Percentiles rank a stretch among this genome's conserved stretches.
Conservation (phyloP, 2,113 vertebrate genomes). For the Pygoscelis antarcticus region DNA sequence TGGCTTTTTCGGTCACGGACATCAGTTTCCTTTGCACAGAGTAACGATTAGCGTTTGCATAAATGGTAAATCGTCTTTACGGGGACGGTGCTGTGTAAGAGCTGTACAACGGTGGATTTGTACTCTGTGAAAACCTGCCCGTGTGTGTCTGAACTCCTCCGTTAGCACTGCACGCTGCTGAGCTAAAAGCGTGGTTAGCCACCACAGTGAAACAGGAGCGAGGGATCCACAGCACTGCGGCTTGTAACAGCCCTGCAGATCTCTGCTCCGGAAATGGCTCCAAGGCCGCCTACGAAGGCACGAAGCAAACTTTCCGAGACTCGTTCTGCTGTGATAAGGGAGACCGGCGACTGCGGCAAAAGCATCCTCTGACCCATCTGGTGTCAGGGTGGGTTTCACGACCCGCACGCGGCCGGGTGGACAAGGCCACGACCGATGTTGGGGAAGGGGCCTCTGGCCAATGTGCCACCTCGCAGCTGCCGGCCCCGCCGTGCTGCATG, state of each 20-base stretch:
- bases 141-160: not conserved
- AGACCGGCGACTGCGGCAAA: fast-evolving
- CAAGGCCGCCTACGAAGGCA: not conserved
- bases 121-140: not conserved
- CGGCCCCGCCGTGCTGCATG: not conserved
- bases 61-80: not conserved
- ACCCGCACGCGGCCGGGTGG: fast-evolving
- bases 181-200: not conserved
- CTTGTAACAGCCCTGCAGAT: too few relatives aligned
- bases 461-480: not conserved
- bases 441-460: not conserved
- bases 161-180: not conserved
- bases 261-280: not conserved
- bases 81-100: not conserved
- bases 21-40: not conserved
- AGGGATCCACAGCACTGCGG: not conserved
- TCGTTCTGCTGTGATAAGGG: not conserved
- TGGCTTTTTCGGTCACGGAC: not conserved
- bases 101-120: not conserved
- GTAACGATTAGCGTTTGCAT: not conserved
- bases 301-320: not conserved
- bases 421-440: fast-evolving
- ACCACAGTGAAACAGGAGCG: fast-evolving
- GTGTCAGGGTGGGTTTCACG: fast-evolving
- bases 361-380: fast-evolving